Evolutionary conservation across 1,140 invertebrate genomes (phyloP).

Genomic region (Sinonovacula constricta): DNA sequence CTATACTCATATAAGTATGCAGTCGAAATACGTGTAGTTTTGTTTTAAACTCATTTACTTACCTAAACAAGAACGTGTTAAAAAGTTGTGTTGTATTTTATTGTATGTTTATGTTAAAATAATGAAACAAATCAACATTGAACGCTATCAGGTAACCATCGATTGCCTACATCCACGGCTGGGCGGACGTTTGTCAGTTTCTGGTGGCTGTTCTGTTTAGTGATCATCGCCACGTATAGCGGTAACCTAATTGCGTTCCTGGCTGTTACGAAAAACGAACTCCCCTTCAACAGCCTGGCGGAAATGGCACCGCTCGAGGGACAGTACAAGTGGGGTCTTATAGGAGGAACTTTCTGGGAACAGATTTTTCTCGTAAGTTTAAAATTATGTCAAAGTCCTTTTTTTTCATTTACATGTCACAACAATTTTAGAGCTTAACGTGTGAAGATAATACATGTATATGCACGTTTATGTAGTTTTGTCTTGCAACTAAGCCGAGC

Average conservation of each 20-base stretch:
- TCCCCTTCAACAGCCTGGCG: slow-evolving; percentile 51
- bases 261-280: slow-evolving; percentile 60
- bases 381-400: too few species aligned
- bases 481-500: too few species aligned
- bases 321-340: slow-evolving; percentile 47
- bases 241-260: slow-evolving; percentile 68
- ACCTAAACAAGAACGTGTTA: too few species aligned
- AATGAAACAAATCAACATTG: neutral
- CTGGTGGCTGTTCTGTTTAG: slow-evolving; percentile 60
- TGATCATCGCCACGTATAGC: slow-evolving; percentile 61
- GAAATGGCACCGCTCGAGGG: slow-evolving; percentile 34
- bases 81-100: too few species aligned
- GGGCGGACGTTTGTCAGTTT: slow-evolving; percentile 55
- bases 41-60: too few species aligned
- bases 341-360: slow-evolving; percentile 38
- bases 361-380: slow-evolving; percentile 38
- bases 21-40: too few species aligned
- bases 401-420: too few species aligned
- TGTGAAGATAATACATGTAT: too few species aligned
- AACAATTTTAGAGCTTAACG: too few species aligned
- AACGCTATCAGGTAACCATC: neutral
- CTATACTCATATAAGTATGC: too few species aligned
- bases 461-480: too few species aligned
- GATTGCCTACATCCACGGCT: slow-evolving; percentile 44
- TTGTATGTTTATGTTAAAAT: too few species aligned